Conservation (phyloP, 2,113 vertebrate genomes). For the Tragelaphus imberbis region DNA sequence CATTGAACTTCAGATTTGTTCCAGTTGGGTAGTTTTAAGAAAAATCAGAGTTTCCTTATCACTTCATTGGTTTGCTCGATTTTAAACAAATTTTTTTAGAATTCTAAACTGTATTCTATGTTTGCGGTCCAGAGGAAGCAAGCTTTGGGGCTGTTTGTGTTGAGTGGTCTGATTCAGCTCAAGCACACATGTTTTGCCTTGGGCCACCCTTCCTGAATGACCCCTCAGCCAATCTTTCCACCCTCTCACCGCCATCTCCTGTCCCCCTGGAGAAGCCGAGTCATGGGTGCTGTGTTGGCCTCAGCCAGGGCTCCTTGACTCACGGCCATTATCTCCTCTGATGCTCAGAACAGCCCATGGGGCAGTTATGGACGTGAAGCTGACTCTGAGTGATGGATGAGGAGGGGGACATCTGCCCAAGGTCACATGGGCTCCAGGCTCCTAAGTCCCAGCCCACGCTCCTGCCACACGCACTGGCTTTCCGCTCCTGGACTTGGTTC, state of each 20-base stretch:
- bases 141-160: not conserved
- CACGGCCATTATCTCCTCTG: conserved; percentile 34
- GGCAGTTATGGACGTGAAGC: not conserved
- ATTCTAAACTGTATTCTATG: not conserved
- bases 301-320: not conserved
- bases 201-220: not conserved
- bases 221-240: not conserved
- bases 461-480: not conserved
- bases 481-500: not conserved
- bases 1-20: conserved; percentile 22
- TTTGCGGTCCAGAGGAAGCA: not conserved
- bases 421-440: not conserved
- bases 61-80: not conserved
- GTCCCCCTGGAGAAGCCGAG: not conserved
- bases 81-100: not conserved
- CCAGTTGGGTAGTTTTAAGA: not conserved
- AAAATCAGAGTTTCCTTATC: not conserved
- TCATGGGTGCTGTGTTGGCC: not conserved
- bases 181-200: not conserved
- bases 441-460: not conserved
- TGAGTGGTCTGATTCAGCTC: not conserved
- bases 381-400: not conserved
- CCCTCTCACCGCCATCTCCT: fast-evolving
- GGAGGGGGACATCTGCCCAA: not conserved
- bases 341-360: not conserved